Percentiles rank a stretch among this genome's conserved stretches.
These are phyloP conservation scores for Steinernema feltiae DNA, from an alignment of 1,140 invertebrate genomes.

Conservation along the genomic window DNA sequence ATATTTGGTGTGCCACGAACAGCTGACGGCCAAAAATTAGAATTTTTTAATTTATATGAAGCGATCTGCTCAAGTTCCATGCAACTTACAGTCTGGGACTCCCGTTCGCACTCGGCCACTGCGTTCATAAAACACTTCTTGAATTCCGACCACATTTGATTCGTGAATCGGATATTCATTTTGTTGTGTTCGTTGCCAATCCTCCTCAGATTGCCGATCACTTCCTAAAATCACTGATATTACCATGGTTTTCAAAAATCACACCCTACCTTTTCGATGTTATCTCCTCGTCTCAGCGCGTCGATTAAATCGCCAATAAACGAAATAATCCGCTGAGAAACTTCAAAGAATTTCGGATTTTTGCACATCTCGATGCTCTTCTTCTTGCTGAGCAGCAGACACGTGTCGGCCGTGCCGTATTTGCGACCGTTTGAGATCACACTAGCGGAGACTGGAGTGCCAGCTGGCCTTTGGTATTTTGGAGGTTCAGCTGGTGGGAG, in stretches of 20 bases:
- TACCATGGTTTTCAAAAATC: not conserved
- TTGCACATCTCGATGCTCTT: not conserved
- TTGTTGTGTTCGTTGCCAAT: not conserved
- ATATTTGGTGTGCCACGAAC: too few relatives aligned
- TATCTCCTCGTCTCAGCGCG: not conserved
- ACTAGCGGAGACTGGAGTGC: not conserved
- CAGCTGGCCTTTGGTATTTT: not conserved
- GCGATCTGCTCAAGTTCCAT: too few relatives aligned
- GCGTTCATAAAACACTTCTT: not conserved
- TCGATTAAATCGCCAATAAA: not conserved
- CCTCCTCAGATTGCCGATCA: not conserved
- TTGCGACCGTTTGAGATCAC: not conserved
- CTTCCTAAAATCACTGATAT: not conserved
- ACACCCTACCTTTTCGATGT: not conserved
- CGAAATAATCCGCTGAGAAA: not conserved
- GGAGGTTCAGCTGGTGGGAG: not conserved
- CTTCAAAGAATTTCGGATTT: not conserved
- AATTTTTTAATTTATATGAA: too few relatives aligned
- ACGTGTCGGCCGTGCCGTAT: not conserved
- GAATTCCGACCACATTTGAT: slow-evolving; percentile 1
- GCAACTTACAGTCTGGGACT: not conserved
- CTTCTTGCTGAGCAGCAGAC: not conserved
- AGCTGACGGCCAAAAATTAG: too few relatives aligned
- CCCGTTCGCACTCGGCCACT: not conserved
- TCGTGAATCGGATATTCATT: not conserved